Base-by-base conservation (phyloP, 2,888 invertebrate species). In the Agriotes lineatus region DNA sequence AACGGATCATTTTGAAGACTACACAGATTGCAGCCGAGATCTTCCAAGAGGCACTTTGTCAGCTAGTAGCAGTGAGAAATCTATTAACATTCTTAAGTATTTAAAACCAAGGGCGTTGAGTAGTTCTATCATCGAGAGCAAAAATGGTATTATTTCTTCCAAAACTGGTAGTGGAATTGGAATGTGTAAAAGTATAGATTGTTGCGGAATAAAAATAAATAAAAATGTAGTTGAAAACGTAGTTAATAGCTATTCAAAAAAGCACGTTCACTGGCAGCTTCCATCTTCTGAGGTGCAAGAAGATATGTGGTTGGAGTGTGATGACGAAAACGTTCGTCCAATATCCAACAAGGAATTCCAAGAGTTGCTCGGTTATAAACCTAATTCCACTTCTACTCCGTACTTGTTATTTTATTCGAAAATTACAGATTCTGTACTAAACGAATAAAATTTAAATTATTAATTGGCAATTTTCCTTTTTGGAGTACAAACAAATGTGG, bases 281-380 rank as follows among this genome's bases (percentile, higher is more conserved):
- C 70, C 83, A 0, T 65, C 71, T 10, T 71, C 70, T 33, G 82
- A 79, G 57, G 77, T 59, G 65, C 76, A 74, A n/a, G 77, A 78
- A 30, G 79, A 87, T 6, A 86, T 89, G 72, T 96, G 96, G 96
- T 88, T 95, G 50, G 94, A 95, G 80, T 96, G 95, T 81, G 95
- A 96, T 82, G 96, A 96, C 81, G 95, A 96, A 73, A 91, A 92
- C 69, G 93, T 96, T 60, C 90, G 91, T 75, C 90, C 92, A 6
- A 91, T 96, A 81, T 90, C 93, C 25, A 88, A 90, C 79, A 89
- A 90, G 35, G 94, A 95, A 81, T 91, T 96, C 75, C 90, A 91
- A 75, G 93, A 94, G 73, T 88, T 94, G 67, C 86, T 96, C 58
- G 91, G 92, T 1, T 88, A 89, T 1, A 90, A 91, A 62, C 91